A percentile compares a stretch with the other conserved stretches of the same genome.
Evolutionary conservation across 2,797 vertebrate species (phyloP).

Genomic region (Buceros bicornis): DNA sequence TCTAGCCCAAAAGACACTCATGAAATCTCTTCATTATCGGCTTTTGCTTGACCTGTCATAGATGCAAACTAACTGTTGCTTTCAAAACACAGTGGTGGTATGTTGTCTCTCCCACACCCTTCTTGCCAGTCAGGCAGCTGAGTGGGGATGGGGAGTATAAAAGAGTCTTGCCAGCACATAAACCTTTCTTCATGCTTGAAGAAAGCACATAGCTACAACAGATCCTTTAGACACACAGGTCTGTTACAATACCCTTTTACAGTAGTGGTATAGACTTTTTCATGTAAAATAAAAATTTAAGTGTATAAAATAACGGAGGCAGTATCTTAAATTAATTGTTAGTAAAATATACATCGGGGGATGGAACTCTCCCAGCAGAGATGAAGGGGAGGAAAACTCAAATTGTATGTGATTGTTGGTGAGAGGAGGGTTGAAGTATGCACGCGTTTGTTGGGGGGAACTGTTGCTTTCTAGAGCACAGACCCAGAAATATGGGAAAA

Average conservation of each 20-base stretch:
- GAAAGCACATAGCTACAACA: neutral
- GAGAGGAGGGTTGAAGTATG: neutral
- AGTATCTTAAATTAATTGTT: neutral
- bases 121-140: neutral
- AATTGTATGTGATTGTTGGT: neutral
- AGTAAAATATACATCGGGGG: neutral
- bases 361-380: neutral
- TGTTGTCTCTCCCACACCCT: neutral
- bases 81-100: neutral
- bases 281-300: neutral
- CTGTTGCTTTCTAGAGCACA: neutral
- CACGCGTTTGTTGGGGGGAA: rapidly evolving
- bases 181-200: neutral
- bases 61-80: neutral
- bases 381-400: neutral
- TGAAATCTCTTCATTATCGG: neutral
- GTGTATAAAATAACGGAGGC: neutral
- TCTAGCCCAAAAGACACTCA: neutral
- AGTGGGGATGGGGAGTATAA: neutral
- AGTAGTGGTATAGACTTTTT: neutral
- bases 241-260: neutral
- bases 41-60: neutral
- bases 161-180: neutral
- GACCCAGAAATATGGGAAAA: neutral
- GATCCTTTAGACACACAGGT: rapidly evolving